Conservation (phyloP, 2,888 invertebrate genomes). For the Lutraria lutraria region DNA sequence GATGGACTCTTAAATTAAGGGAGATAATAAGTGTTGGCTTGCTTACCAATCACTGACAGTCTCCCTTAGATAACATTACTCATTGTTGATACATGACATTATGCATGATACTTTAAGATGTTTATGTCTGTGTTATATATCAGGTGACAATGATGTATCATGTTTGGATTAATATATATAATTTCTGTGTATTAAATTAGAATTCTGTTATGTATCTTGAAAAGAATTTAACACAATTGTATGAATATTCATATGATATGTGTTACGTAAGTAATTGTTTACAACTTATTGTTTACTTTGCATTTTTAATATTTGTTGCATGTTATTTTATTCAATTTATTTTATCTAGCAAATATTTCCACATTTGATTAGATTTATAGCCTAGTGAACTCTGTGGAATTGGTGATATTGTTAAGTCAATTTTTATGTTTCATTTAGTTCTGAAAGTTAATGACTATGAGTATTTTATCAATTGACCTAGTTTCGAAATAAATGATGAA, state of each 20-base stretch:
- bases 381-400: background rate
- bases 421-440: background rate
- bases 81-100: background rate
- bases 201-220: conserved; percentile 3
- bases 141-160: background rate
- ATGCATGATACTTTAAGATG: background rate
- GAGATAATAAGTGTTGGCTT: background rate
- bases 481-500: no score
- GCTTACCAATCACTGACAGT: background rate
- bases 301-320: background rate
- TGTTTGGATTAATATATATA: conserved; percentile 1
- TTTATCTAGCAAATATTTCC: background rate
- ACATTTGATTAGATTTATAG: background rate
- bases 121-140: background rate
- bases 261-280: conserved; percentile 21
- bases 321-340: background rate
- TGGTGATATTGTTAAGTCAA: background rate
- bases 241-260: background rate
- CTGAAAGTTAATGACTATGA: no score
- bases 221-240: conserved; percentile 3
- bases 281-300: background rate
- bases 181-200: background rate
- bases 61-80: background rate
- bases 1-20: background rate
- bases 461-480: no score